phyloP scores from a whole-genome alignment of 2,888 invertebrate genomes.

The Dolichopus griseipennis region DNA sequence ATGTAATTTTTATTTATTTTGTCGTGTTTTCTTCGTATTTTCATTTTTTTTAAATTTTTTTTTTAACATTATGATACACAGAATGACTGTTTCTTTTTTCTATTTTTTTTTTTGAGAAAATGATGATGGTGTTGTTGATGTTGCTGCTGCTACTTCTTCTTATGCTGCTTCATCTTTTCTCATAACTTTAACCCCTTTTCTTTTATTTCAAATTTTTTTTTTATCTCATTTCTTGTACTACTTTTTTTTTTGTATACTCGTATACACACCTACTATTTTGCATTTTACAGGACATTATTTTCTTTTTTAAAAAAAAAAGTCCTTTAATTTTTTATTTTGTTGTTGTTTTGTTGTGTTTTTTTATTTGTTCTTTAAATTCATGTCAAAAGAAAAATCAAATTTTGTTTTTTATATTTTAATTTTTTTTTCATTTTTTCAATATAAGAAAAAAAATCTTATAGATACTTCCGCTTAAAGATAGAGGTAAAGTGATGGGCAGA shows the following conservation, averaged over 20 bases:
- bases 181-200: background rate
- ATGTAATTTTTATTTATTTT: slow-evolving; percentile 9
- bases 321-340: background rate
- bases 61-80: background rate
- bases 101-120: too few relatives aligned
- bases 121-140: background rate
- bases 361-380: background rate
- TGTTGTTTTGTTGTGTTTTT: too few relatives aligned
- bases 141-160: too few relatives aligned
- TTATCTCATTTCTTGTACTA: too few relatives aligned
- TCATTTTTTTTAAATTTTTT: slow-evolving; percentile 11
- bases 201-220: too few relatives aligned
- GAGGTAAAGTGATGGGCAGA: background rate
- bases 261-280: background rate
- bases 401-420: background rate
- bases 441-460: background rate
- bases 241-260: background rate
- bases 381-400: slow-evolving; percentile 2
- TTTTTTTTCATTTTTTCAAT: background rate
- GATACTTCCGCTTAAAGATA: background rate
- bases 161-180: background rate
- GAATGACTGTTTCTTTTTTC: too few relatives aligned
- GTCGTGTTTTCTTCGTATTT: background rate
- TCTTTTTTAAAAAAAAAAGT: background rate
- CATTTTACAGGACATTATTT: slow-evolving; percentile 2